phyloP scores from a whole-genome alignment of 2,797 vertebrate species.

The Helarctos malayanus region DNA sequence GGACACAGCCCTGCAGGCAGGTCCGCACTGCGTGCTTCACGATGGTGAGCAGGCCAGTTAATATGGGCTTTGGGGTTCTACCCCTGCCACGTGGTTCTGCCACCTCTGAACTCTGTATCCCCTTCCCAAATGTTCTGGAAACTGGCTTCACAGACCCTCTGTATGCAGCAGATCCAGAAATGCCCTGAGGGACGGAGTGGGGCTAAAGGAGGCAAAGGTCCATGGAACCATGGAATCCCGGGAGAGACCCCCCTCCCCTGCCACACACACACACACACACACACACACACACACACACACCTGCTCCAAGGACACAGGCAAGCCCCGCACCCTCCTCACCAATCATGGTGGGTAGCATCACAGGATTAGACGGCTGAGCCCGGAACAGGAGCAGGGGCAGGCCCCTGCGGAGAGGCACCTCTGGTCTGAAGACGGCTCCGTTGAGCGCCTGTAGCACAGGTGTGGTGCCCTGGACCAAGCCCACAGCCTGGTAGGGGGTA shows the following conservation, averaged over 20 bases:
- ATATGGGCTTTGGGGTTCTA: neutral
- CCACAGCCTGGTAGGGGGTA: constrained; percentile 87
- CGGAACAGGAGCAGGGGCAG: constrained; percentile 94
- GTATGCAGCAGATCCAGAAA: neutral
- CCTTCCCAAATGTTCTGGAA: neutral
- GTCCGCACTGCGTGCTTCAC: too few relatives aligned
- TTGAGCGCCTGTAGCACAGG: constrained; percentile 92
- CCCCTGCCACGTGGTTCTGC: neutral
- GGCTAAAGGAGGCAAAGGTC: neutral
- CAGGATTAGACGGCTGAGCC: constrained; percentile 84
- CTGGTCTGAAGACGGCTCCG: constrained; percentile 92
- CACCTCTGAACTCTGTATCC: neutral
- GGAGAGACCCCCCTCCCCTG: neutral
- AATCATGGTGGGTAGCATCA: constrained; percentile 89
- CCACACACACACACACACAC: neutral
- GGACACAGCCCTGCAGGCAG: neutral
- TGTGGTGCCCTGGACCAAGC: constrained; percentile 91
- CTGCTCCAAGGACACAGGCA: neutral
- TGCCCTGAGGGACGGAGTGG: neutral
- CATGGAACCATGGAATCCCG: neutral
- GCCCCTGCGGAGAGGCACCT: constrained; percentile 87
- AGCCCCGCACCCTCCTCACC: constrained; percentile 88
- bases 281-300: neutral
- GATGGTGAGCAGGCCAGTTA: neutral
- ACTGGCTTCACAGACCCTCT: neutral